phyloP scores from a whole-genome alignment of 2,113 vertebrate species.

The Bothrops jararaca region DNA sequence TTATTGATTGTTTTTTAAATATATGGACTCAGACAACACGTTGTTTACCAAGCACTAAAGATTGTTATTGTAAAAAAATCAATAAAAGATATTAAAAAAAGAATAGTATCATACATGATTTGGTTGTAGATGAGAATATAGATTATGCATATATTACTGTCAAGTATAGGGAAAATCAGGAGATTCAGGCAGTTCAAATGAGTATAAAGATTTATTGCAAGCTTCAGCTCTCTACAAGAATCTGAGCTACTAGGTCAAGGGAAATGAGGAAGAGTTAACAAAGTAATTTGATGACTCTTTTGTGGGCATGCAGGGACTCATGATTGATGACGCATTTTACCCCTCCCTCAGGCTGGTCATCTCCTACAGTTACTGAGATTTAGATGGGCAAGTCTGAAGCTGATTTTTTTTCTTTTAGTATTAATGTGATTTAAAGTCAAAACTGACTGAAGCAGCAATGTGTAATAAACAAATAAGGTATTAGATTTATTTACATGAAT shows the following conservation, averaged over 20 bases:
- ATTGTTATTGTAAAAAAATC: too few relatives aligned
- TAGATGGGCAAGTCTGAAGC: not conserved
- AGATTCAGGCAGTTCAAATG: not conserved
- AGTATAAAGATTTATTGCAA: not conserved
- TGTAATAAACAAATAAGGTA: not conserved
- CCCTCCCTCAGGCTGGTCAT: not conserved
- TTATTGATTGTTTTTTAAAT: too few relatives aligned
- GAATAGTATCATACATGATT: not conserved
- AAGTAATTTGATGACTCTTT: not conserved
- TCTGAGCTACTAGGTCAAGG: not conserved
- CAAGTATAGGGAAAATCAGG: not conserved
- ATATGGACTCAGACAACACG: too few relatives aligned
- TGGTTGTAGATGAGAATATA: not conserved
- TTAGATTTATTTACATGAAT: not conserved
- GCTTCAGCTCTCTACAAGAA: not conserved
- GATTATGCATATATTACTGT: not conserved
- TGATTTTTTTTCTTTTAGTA: not conserved
- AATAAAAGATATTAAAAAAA: not conserved
- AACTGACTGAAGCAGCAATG: not conserved
- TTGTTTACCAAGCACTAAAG: too few relatives aligned
- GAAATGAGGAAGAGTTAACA: not conserved
- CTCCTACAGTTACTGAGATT: not conserved
- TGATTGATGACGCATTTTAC: not conserved
- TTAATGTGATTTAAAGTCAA: not conserved
- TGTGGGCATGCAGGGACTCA: not conserved